Evolutionary conservation across 2,888 invertebrate genomes (phyloP).

Genomic region (Meteorus colon): DNA sequence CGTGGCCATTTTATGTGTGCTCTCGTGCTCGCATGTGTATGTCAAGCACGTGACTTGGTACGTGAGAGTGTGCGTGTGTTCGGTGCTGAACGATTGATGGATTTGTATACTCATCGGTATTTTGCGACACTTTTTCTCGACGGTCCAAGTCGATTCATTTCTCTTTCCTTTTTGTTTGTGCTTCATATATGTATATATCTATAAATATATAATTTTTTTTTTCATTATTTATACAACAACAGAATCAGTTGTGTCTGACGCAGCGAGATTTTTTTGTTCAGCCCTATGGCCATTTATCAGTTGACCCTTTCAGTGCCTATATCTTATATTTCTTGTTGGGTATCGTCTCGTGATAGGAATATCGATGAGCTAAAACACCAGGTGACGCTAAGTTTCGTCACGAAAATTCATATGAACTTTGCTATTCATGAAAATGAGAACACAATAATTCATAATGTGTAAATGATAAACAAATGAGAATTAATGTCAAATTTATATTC

Average conservation of each 20-base stretch:
- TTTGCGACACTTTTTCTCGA: conserved; percentile 32
- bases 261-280: not conserved
- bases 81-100: not conserved
- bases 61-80: conserved; percentile 31
- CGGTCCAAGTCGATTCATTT: not conserved
- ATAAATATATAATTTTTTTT: not conserved
- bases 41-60: conserved; percentile 33
- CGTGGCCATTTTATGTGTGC: conserved; percentile 36
- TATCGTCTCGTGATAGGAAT: conserved; percentile 21
- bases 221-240: not conserved
- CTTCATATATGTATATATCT: not conserved
- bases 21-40: conserved; percentile 37
- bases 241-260: not conserved
- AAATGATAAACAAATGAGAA: conserved; percentile 13
- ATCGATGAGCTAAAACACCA: not conserved
- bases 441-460: conserved; percentile 7
- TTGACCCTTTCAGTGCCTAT: conserved; percentile 5
- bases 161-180: not conserved
- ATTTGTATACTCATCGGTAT: conserved; percentile 19
- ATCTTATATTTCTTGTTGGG: not conserved
- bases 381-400: conserved; percentile 23
- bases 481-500: not conserved
- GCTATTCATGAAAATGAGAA: not conserved
- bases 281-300: not conserved
- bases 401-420: conserved; percentile 21